Evolutionary conservation across 2,888 invertebrate species (phyloP).

Genomic region (Strigamia maritima): DNA sequence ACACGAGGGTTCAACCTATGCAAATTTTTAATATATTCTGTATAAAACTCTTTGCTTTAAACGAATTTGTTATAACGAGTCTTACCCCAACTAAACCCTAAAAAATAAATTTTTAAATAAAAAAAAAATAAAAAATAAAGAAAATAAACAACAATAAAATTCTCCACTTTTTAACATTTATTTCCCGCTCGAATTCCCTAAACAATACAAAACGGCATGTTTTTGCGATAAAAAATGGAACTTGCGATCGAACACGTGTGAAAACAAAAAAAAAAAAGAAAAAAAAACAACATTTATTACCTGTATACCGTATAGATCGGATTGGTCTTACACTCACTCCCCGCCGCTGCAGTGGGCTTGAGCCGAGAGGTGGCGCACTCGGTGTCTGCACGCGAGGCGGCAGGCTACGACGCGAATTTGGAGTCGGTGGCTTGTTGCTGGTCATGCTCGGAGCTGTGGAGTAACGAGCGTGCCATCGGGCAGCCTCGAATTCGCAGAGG

Average conservation of each 20-base stretch:
- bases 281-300: not conserved
- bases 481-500: conserved; percentile 3
- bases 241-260: not conserved
- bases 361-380: conserved; percentile 21
- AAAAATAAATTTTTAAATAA: too few species aligned
- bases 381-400: not conserved
- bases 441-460: conserved; percentile 27
- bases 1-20: too few species aligned
- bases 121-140: too few species aligned
- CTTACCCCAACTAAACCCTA: too few species aligned
- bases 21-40: too few species aligned
- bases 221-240: not conserved
- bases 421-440: conserved; percentile 9
- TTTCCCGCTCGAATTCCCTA: not conserved
- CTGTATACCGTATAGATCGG: conserved; percentile 20
- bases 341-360: not conserved
- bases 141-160: not conserved
- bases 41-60: too few species aligned
- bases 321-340: not conserved
- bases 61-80: too few species aligned
- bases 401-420: not conserved
- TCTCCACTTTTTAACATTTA: not conserved
- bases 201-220: not conserved
- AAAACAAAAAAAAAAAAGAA: not conserved
- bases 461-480: conserved; percentile 25